Evolutionary conservation across 37 sponge, comb jelly and placozoan species (phyloP), one percentile per base, ranked within the genome.

Genomic region (Dysidea cf. avara): DNA sequence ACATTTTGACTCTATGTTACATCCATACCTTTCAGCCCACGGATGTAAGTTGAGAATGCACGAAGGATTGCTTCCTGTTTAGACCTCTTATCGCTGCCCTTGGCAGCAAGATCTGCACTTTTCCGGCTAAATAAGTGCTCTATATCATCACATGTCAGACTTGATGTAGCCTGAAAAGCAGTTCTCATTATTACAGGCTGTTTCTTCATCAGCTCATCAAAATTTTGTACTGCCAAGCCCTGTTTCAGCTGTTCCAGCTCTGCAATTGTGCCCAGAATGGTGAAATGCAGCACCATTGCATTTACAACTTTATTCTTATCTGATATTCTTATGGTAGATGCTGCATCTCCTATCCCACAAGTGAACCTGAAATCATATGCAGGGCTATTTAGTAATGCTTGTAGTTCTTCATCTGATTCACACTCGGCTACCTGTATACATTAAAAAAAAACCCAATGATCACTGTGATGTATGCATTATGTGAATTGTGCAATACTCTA

Each of bases 191-290:
- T 2, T 17, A 29, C 31, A 24, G 75, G 75, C n/a, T 46, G 12
- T 32, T 7, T 9, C 18, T 24, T 9, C 75, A 75, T 75, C 4
- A 61, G 47, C 20, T 14, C 16, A 40, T 6, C 18, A 39, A 76
- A 76, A 33, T 64, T 49, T 32, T 40, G 61, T 14, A 64, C 34
- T 29, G 37, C 4, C 1, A 75, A 35, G 16, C 75, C 75, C 24
- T 37, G 66, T 9, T 39, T 34, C 13, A 76, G 66, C 39, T 76
- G 77, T 55, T 76, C 77, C 38, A 76, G 53, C 39, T 76, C 77
- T 34, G 77, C 66, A 2, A 76, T 22, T 34, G 66, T 63, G 17
- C 22, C 63, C 1, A 75, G 16, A 16, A 75, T n/a, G 11, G 64
- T 43, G 51, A 54, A 76, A 51, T 76, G 66, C 16, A 64, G 51